Conservation (phyloP, 2,113 vertebrate species). For the Oryzias curvinotus region DNA sequence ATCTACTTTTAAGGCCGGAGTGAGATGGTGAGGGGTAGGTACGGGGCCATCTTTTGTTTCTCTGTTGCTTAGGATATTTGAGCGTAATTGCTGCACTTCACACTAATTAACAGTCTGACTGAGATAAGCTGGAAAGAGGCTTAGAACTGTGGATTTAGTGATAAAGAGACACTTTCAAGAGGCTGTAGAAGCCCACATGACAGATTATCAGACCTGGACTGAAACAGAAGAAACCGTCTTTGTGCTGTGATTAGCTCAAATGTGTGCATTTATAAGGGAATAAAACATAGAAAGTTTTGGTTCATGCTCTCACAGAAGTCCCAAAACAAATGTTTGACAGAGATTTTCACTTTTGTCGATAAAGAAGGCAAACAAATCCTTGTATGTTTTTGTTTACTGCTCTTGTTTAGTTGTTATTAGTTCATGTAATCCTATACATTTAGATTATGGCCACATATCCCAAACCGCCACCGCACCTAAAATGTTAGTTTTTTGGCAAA, state of each 20-base stretch:
- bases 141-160: conserved; percentile 56
- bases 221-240: conserved; percentile 38
- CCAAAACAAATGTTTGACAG: conserved; percentile 2
- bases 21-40: conserved; percentile 17
- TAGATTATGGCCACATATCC: no score
- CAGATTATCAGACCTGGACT: conserved; percentile 56
- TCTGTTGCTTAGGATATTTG: conserved; percentile 67
- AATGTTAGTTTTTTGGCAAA: no score
- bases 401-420: no score
- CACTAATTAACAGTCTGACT: conserved; percentile 67
- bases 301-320: conserved; percentile 22
- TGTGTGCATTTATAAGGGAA: conserved; percentile 23
- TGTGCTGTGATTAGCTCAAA: conserved; percentile 62
- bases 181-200: conserved; percentile 54
- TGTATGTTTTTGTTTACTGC: background rate
- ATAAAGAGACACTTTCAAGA: conserved; percentile 72
- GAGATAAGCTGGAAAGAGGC: conserved; percentile 68
- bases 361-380: background rate
- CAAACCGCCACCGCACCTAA: no score
- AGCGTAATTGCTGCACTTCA: conserved; percentile 69
- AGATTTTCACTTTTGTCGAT: conserved; percentile 4
- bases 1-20: conserved; percentile 52
- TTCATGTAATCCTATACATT: no score
- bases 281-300: conserved; percentile 32
- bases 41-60: conserved; percentile 59